Conservation (phyloP, 2,797 vertebrate genomes). For the Momotus momota region DNA sequence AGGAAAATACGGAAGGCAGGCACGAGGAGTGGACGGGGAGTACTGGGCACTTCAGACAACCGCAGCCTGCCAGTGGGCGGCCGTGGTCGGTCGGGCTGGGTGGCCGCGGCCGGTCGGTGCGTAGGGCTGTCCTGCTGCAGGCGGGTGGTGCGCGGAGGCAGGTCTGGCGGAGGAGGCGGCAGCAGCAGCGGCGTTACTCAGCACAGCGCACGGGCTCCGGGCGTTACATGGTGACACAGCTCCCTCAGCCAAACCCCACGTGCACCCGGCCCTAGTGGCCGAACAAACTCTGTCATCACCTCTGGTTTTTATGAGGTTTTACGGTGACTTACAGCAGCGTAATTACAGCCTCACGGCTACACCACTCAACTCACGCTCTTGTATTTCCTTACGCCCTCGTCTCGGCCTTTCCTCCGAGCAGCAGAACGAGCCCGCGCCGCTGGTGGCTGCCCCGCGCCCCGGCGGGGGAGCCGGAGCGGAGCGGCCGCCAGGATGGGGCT, state of each 20-base stretch:
- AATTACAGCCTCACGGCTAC: not conserved
- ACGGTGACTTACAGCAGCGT: not conserved
- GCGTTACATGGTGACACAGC: fast-evolving
- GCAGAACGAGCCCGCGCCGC: too few species aligned
- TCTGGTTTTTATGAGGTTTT: fast-evolving
- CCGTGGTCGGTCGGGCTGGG: not conserved
- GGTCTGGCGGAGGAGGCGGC: not conserved
- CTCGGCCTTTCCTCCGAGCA: not conserved
- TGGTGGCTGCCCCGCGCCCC: too few species aligned
- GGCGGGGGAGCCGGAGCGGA: too few species aligned
- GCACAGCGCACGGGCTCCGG: not conserved
- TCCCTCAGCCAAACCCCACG: not conserved
- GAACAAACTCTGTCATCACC: fast-evolving
- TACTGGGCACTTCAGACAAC: not conserved
- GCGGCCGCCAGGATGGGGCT: too few species aligned
- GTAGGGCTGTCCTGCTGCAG: not conserved
- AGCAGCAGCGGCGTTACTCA: not conserved
- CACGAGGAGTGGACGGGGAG: not conserved
- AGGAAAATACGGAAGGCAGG: not conserved
- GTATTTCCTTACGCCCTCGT: not conserved
- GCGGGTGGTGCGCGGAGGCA: not conserved
- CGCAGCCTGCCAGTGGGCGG: too few species aligned
- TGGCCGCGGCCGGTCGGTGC: too few species aligned
- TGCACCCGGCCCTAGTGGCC: not conserved
- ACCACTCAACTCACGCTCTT: not conserved